phyloP scores from a whole-genome alignment of 2,113 vertebrate genomes.

The Turdus rufiventris region DNA sequence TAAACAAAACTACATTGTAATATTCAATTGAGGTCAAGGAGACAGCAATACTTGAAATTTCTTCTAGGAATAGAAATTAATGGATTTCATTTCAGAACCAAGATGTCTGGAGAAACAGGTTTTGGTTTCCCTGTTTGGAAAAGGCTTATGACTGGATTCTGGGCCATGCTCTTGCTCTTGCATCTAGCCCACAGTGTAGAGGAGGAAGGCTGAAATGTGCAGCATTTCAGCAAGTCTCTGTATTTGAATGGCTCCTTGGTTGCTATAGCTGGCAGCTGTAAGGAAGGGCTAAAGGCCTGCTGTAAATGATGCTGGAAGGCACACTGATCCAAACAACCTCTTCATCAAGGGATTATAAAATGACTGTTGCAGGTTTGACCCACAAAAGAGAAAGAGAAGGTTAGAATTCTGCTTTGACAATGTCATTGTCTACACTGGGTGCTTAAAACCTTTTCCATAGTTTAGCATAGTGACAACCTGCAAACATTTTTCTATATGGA shows the following conservation, averaged over 20 bases:
- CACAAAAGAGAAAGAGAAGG: background rate
- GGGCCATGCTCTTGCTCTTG: background rate
- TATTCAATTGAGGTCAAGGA: background rate
- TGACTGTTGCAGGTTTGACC: background rate
- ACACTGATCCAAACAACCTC: background rate
- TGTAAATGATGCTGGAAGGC: background rate
- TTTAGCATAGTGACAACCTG: background rate
- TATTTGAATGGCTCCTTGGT: background rate
- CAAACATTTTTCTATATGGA: background rate
- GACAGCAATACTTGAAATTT: conserved; percentile 2
- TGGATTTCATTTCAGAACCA: background rate
- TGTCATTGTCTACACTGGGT: rapidly evolving
- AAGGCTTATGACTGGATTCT: background rate
- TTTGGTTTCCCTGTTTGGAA: background rate
- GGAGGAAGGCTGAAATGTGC: background rate
- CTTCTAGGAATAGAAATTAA: background rate
- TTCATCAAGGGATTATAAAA: background rate
- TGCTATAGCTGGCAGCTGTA: background rate
- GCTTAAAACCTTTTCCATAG: background rate
- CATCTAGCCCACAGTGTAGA: background rate
- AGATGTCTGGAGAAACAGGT: background rate
- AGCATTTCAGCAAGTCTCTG: rapidly evolving
- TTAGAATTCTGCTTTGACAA: background rate
- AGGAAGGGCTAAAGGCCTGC: background rate
- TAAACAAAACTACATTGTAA: background rate